Percentiles rank a stretch among this genome's conserved stretches.
Evolutionary conservation across 2,113 vertebrate genomes (phyloP).

Genomic region (Antechinus flavipes): DNA sequence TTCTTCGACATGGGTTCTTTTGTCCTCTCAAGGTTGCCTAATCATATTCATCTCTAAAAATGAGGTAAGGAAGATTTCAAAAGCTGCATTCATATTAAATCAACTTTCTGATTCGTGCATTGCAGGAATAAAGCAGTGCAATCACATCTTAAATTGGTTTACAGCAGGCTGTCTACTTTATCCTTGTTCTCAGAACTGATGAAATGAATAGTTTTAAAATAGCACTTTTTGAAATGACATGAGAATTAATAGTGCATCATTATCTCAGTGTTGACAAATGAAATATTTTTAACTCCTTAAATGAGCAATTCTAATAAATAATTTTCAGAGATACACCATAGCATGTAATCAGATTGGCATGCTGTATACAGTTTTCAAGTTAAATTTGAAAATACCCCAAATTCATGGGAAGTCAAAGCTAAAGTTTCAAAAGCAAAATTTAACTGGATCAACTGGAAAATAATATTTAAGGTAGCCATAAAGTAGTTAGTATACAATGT

Average conservation of each 20-base stretch:
- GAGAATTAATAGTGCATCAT: constrained; percentile 67
- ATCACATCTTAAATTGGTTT: constrained; percentile 75
- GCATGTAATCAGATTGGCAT: constrained; percentile 4
- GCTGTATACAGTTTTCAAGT: background rate
- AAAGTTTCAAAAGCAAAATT: constrained; percentile 40
- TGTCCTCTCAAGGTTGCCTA: constrained; percentile 68
- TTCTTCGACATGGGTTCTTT: constrained; percentile 55
- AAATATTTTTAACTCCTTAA: constrained; percentile 70
- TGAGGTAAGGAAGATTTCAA: constrained; percentile 72
- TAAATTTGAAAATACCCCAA: constrained; percentile 27
- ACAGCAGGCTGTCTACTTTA: constrained; percentile 71
- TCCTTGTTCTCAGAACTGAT: constrained; percentile 71
- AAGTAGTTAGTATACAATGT: constrained; percentile 36
- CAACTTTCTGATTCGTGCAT: constrained; percentile 57
- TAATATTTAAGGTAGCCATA: constrained; percentile 36
- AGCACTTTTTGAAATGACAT: constrained; percentile 78
- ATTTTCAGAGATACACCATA: constrained; percentile 41
- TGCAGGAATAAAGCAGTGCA: constrained; percentile 68
- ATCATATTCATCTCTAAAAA: constrained; percentile 70
- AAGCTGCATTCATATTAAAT: constrained; percentile 73
- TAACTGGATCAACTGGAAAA: constrained; percentile 40
- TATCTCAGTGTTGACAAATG: constrained; percentile 65
- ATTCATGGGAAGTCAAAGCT: constrained; percentile 3
- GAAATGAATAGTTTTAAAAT: constrained; percentile 77
- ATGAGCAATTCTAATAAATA: constrained; percentile 69